Conservation (phyloP, 2,113 vertebrate species). For the Perca fluviatilis region DNA sequence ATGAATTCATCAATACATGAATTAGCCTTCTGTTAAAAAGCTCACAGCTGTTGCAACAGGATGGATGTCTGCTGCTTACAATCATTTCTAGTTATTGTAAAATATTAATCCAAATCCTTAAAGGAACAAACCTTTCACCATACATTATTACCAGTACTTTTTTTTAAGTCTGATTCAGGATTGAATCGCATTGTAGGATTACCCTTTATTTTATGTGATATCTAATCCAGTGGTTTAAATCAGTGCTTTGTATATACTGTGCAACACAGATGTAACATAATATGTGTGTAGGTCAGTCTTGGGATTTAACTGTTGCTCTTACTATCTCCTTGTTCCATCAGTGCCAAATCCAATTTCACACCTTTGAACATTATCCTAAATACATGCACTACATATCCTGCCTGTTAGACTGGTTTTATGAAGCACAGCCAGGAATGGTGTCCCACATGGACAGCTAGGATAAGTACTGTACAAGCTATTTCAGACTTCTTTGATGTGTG, state of each 20-base stretch:
- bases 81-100: background rate
- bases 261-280: conserved; percentile 12
- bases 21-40: conserved; percentile 15
- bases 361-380: conserved; percentile 73
- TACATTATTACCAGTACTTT: background rate
- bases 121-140: background rate
- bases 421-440: conserved; percentile 48
- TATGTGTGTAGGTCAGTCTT: conserved; percentile 5
- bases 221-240: conserved; percentile 28
- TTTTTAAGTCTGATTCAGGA: background rate
- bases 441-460: conserved; percentile 33
- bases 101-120: background rate
- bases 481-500: conserved; percentile 13
- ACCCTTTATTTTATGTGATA: background rate
- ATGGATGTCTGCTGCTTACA: background rate
- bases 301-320: conserved; percentile 44
- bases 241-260: background rate
- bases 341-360: conserved; percentile 80
- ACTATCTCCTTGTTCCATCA: conserved; percentile 40
- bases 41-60: conserved; percentile 22
- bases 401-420: conserved; percentile 62
- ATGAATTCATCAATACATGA: conserved; percentile 5
- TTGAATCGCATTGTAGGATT: background rate
- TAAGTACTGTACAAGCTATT: conserved; percentile 33
- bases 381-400: conserved; percentile 56